Evolutionary conservation across 2,113 vertebrate genomes (phyloP), one percentile per base, ranked within the genome.

Genomic region (Setophaga kirtlandii): DNA sequence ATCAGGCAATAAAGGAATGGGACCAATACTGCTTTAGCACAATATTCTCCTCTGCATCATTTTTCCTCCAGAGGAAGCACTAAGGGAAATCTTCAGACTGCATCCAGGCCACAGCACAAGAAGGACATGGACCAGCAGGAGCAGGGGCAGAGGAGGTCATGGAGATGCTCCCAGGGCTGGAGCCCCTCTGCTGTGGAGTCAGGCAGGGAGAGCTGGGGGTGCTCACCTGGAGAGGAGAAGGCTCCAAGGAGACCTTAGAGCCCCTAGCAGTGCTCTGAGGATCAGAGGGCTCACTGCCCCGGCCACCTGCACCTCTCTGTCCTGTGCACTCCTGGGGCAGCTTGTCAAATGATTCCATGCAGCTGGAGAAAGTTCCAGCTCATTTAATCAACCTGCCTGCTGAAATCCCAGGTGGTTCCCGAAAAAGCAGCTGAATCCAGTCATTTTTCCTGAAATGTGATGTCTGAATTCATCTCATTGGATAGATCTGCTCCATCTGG

Each of bases 91-190:
- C 23, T 63, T 53, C 55, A 79, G 39, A 35, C 4, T 82, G 9
- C 20, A 53, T 39, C 30, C n/a, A 60, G 35, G 9, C 14, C 60
- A 60, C 39, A 68, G 39, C 39, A 53, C 16, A n/a, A n/a, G n/a
- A 68, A 22, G 53, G 39, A 44, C 0, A 0, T 31, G 41, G 67
- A 30, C 11, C 39, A 67, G 52, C 5, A 2, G 31, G 62, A 21
- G 42, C 1, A 55, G 83, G 69, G 30, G 21, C 37, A 81, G 37
- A n/a, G 39, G 33, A 67, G 9, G 12, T 13, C 46, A 30, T 0
- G 0, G 60, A 39, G 44, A 3, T 67, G 52, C 23, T 52, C 10
- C 4, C 3, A 52, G 69, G 18, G 37, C 23, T 89, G 60, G 46
- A 46, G 10, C 15, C 5, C 37, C 15, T 28, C 18, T 68, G 77